Conservation (phyloP, 2,888 invertebrate genomes). For the Salticus scenicus region DNA sequence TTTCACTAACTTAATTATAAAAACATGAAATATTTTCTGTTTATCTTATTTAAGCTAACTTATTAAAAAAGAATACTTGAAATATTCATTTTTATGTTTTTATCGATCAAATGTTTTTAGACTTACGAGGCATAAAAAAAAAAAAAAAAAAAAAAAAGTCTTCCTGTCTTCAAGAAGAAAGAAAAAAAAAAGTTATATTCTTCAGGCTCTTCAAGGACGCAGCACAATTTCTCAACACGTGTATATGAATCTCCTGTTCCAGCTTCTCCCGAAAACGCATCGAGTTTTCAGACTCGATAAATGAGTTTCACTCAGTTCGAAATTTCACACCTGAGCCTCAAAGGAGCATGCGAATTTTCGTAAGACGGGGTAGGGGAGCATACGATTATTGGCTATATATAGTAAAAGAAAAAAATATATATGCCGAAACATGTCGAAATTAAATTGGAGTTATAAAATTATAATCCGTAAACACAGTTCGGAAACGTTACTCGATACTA, state of each 20-base stretch:
- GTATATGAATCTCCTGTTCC: neutral
- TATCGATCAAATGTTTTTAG: no score
- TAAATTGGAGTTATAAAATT: neutral
- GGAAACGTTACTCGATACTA: no score
- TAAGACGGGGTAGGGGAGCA: neutral
- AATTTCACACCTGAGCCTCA: slow-evolving; percentile 10
- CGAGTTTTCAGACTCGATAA: slow-evolving; percentile 11
- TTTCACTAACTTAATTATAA: no score
- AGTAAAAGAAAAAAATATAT: neutral
- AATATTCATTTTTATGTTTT: no score
- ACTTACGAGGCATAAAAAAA: no score
- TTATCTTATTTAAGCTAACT: no score
- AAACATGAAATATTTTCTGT: no score
- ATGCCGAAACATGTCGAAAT: neutral
- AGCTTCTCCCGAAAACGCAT: neutral
- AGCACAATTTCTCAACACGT: neutral
- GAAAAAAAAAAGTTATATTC: no score
- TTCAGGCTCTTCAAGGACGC: neutral
- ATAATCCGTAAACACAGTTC: no score
- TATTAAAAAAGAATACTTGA: no score
- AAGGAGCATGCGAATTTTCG: neutral
- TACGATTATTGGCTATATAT: neutral
- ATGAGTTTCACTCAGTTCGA: slow-evolving; percentile 11
- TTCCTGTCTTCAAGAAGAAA: no score
- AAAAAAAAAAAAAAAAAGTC: no score